Evolutionary conservation across 2,888 invertebrate genomes (phyloP).

Genomic region (Ephialtes manifestator): DNA sequence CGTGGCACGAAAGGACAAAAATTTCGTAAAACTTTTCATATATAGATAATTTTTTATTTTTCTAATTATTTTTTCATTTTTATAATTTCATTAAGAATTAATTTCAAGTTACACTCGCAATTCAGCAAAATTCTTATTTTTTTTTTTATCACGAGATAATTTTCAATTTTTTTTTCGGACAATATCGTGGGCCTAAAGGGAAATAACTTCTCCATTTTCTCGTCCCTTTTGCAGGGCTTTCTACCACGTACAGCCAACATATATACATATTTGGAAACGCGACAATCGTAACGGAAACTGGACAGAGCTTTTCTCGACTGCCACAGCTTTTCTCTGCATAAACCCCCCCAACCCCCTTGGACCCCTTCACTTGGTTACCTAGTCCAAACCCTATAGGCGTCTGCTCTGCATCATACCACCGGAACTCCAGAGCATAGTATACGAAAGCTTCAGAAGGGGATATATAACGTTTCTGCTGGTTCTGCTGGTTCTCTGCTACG

Average conservation of each 20-base stretch:
- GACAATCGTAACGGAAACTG: conserved; percentile 47
- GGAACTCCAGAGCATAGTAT: neutral
- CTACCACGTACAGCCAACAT: neutral
- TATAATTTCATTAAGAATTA: too few relatives aligned
- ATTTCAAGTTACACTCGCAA: too few relatives aligned
- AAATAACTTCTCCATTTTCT: conserved; percentile 45
- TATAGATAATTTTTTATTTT: too few relatives aligned
- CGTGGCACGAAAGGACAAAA: too few relatives aligned
- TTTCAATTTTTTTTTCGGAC: neutral
- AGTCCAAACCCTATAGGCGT: conserved; percentile 33
- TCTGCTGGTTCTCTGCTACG: neutral
- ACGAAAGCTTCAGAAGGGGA: conserved; percentile 12
- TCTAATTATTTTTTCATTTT: too few relatives aligned
- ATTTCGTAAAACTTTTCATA: too few relatives aligned
- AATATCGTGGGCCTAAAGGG: conserved; percentile 7
- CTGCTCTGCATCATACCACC: conserved; percentile 42
- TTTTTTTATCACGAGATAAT: too few relatives aligned
- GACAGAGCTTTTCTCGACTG: conserved; percentile 16
- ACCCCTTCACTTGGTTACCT: neutral
- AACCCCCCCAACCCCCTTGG: neutral
- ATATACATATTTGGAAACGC: conserved; percentile 42
- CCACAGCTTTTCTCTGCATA: conserved; percentile 26
- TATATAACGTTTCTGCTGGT: conserved; percentile 2
- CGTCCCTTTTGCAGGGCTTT: neutral
- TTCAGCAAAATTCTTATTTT: too few relatives aligned